These are phyloP conservation scores for Drosophila erecta DNA, from an alignment of 1,140 invertebrate species.

Conservation along the genomic window DNA sequence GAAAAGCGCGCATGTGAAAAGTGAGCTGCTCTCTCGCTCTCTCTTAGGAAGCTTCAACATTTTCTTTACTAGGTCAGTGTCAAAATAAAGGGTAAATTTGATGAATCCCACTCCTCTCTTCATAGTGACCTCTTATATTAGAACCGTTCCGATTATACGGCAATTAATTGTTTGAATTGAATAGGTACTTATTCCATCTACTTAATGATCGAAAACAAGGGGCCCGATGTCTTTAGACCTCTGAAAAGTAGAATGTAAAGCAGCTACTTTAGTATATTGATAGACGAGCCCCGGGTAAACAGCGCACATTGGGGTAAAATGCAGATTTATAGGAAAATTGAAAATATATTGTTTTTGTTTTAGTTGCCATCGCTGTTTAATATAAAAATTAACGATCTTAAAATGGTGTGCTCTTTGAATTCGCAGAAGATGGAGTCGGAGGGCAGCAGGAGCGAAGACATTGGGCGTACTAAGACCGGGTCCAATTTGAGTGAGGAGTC, in stretches of 20 bases:
- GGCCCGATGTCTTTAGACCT: not conserved
- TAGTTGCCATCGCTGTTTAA: not conserved
- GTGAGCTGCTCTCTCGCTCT: not conserved
- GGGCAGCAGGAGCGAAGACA: slow-evolving; percentile 41
- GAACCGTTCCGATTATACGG: not conserved
- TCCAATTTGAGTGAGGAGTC: slow-evolving; percentile 17
- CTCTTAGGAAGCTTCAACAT: not conserved
- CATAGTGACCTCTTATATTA: not conserved
- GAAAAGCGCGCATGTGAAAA: not conserved
- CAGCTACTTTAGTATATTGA: slow-evolving; percentile 11
- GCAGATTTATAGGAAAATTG: not conserved
- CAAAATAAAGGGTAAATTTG: not conserved
- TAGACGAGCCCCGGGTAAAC: slow-evolving; percentile 20
- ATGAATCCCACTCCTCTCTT: not conserved
- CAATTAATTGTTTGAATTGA: too few species aligned
- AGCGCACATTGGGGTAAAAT: not conserved
- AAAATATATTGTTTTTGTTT: not conserved
- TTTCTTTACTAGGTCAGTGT: slow-evolving; percentile 12
- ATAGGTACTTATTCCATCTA: not conserved
- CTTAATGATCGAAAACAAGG: not conserved
- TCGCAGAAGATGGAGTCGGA: slow-evolving; percentile 25
- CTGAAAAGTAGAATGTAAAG: not conserved
- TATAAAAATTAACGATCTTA: not conserved
- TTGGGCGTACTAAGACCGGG: slow-evolving; percentile 8
- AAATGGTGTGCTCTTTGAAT: not conserved